Evolutionary conservation across 2,888 invertebrate species (phyloP).

Genomic region (Empis stercorea): DNA sequence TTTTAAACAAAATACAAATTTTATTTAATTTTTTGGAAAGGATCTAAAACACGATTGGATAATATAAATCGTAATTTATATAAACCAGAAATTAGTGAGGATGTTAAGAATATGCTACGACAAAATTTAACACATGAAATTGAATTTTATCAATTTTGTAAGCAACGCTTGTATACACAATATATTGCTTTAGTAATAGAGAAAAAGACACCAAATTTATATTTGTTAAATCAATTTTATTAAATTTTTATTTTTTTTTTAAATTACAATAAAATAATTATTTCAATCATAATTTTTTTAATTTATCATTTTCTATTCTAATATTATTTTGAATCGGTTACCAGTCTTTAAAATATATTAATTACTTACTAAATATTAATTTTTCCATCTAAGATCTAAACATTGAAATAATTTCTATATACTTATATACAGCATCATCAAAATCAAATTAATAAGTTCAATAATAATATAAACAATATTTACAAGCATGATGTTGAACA

Average conservation of each 20-base stretch:
- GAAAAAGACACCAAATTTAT: neutral
- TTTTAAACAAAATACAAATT: no score
- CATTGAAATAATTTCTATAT: no score
- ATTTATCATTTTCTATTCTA: no score
- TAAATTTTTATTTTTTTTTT: no score
- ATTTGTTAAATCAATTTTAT: no score
- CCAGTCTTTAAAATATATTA: neutral
- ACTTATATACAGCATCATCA: neutral
- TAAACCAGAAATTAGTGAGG: slow-evolving; percentile 69
- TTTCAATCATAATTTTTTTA: no score
- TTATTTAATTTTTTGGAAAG: no score
- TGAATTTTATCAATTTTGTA: slow-evolving; percentile 83
- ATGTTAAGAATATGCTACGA: slow-evolving; percentile 67
- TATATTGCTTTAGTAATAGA: slow-evolving; percentile 43
- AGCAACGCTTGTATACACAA: slow-evolving; percentile 69
- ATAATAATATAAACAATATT: no score
- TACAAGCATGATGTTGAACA: no score
- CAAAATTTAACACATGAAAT: slow-evolving; percentile 77
- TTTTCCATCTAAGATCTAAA: no score
- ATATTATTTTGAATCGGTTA: neutral
- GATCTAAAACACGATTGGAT: no score
- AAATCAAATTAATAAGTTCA: neutral
- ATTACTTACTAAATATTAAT: neutral
- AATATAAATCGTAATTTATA: slow-evolving; percentile 71
- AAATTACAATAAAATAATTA: no score